phyloP scores from a whole-genome alignment of 2,797 vertebrate genomes.

The Brotogeris chrysoptera region DNA sequence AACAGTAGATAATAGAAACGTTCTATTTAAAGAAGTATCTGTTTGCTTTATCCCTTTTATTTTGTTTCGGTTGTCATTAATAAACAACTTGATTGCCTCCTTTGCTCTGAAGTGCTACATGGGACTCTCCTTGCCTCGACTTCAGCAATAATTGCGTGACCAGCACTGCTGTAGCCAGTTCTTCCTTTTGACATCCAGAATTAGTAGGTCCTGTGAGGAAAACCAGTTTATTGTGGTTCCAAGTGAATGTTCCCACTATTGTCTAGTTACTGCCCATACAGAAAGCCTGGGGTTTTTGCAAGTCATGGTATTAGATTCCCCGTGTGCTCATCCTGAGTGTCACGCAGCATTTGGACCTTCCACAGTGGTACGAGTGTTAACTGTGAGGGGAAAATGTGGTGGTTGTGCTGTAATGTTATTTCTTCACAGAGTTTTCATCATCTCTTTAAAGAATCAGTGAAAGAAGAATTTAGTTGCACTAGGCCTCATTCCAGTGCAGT shows the following conservation, averaged over 20 bases:
- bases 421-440: background rate
- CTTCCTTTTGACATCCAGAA: background rate
- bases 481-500: background rate
- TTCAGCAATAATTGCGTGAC: background rate
- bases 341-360: background rate
- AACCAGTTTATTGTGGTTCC: background rate
- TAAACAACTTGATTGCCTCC: slow-evolving; percentile 38
- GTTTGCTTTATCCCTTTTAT: slow-evolving; percentile 37
- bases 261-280: background rate
- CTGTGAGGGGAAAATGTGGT: background rate
- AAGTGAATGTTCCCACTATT: background rate
- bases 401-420: background rate
- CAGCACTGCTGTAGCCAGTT: background rate
- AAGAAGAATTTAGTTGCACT: background rate
- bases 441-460: background rate
- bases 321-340: background rate
- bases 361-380: background rate
- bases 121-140: background rate
- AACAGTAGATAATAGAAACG: slow-evolving; percentile 47
- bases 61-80: slow-evolving; percentile 39
- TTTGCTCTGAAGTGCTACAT: background rate
- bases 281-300: background rate
- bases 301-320: background rate
- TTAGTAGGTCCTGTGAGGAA: background rate
- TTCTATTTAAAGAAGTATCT: slow-evolving; percentile 58